These are phyloP conservation scores for Phaethon lepturus DNA, from an alignment of 2,113 vertebrate species.

Conservation along the genomic window DNA sequence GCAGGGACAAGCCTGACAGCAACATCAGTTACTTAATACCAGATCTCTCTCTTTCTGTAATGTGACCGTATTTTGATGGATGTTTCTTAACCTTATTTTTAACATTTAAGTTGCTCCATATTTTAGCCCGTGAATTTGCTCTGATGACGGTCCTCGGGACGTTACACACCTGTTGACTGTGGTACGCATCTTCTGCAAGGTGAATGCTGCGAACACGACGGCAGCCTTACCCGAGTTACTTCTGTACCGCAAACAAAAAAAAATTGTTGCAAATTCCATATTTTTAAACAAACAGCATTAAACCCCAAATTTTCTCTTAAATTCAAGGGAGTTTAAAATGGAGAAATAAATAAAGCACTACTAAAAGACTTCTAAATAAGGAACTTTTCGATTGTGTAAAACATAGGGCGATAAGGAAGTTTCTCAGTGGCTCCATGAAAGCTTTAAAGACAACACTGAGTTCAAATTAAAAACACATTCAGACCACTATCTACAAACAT, in stretches of 20 bases:
- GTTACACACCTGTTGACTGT: fast-evolving
- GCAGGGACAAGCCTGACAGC: background rate
- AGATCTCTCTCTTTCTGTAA: fast-evolving
- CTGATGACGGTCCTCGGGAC: background rate
- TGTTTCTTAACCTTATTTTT: background rate
- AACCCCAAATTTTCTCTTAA: background rate
- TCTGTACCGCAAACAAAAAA: background rate
- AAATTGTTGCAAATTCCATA: background rate
- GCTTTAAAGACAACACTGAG: background rate
- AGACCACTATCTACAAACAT: no score
- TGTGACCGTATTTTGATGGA: fast-evolving
- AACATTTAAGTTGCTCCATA: background rate
- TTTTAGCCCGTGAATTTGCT: background rate
- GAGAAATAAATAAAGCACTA: background rate
- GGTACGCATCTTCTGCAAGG: no score
- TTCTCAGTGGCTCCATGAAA: background rate
- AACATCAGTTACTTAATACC: fast-evolving
- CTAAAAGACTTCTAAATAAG: background rate
- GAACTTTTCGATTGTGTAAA: background rate
- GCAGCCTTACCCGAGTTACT: fast-evolving
- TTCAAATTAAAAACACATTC: background rate
- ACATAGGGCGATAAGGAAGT: fast-evolving
- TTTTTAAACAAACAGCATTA: background rate
- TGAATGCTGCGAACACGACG: fast-evolving
- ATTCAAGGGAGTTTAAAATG: background rate